These are phyloP conservation scores for Scolopax mira DNA, from an alignment of 2,113 vertebrate genomes.

Conservation along the genomic window DNA sequence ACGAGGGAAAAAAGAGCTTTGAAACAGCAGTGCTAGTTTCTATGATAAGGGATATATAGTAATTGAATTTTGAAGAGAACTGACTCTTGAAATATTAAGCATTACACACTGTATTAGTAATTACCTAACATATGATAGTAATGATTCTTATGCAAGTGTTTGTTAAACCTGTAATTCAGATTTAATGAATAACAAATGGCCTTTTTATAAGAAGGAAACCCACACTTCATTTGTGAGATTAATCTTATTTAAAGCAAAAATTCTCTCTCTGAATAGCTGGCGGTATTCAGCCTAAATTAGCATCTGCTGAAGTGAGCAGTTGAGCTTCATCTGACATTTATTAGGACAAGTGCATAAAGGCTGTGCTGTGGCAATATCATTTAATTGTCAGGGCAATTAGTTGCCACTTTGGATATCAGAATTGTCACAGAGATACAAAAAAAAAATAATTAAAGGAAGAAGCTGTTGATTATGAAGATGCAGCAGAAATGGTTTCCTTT, in stretches of 20 bases:
- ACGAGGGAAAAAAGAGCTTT: neutral
- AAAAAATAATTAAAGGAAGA: conserved; percentile 10
- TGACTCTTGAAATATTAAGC: conserved; percentile 62
- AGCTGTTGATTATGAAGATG: neutral
- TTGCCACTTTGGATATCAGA: conserved; percentile 56
- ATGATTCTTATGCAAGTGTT: conserved; percentile 67
- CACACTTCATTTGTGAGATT: conserved; percentile 58
- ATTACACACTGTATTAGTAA: conserved; percentile 40
- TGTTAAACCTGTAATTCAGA: conserved; percentile 73
- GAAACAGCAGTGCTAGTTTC: conserved; percentile 7
- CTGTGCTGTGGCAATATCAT: conserved; percentile 45
- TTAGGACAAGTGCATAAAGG: conserved; percentile 57
- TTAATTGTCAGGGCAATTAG: conserved; percentile 54
- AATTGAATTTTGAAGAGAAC: conserved; percentile 68
- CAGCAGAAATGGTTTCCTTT: conserved; percentile 18
- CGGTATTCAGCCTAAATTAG: conserved; percentile 69
- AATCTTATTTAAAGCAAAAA: conserved; percentile 70
- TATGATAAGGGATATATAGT: conserved; percentile 28
- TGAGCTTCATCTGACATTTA: conserved; percentile 69
- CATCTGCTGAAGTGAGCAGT: conserved; percentile 60
- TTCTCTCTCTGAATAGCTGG: conserved; percentile 44
- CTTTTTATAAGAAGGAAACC: conserved; percentile 62
- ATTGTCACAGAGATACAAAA: conserved; percentile 33
- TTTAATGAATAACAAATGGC: conserved; percentile 64
- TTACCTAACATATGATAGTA: conserved; percentile 58